These are phyloP conservation scores for Goniozus legneri DNA, from an alignment of 1,140 invertebrate genomes.

Conservation along the genomic window DNA sequence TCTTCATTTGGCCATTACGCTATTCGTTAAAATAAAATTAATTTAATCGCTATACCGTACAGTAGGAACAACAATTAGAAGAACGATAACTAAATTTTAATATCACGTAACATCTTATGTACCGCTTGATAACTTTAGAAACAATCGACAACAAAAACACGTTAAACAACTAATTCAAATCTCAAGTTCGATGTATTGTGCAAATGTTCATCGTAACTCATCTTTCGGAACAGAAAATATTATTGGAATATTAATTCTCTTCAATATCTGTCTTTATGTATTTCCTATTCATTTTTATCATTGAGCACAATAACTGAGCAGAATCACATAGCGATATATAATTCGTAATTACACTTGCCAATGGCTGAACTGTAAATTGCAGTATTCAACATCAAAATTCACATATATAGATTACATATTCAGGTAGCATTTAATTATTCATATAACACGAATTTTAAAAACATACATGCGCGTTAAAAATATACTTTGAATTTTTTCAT, in stretches of 20 bases:
- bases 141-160: no score
- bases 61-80: constrained; percentile 20
- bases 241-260: constrained; percentile 6
- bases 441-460: no score
- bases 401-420: no score
- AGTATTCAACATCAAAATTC: no score
- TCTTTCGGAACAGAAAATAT: constrained; percentile 16
- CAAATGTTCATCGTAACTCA: constrained; percentile 8
- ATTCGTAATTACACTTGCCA: no score
- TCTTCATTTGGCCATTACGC: constrained; percentile 2
- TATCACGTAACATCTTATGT: constrained; percentile 2
- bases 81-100: constrained; percentile 11
- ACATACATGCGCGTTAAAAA: no score
- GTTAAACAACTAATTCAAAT: constrained; percentile 13
- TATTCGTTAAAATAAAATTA: constrained; percentile 13
- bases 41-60: constrained; percentile 10
- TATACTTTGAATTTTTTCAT: no score
- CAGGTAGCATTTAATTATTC: no score
- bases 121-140: no score
- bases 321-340: constrained; percentile 38
- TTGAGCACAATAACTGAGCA: constrained; percentile 39
- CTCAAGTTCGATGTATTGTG: constrained; percentile 25
- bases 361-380: no score
- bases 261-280: no score
- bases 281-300: constrained; percentile 15